Conservation (phyloP, 1,140 invertebrate species). For the Amphibalanus amphitrite region DNA sequence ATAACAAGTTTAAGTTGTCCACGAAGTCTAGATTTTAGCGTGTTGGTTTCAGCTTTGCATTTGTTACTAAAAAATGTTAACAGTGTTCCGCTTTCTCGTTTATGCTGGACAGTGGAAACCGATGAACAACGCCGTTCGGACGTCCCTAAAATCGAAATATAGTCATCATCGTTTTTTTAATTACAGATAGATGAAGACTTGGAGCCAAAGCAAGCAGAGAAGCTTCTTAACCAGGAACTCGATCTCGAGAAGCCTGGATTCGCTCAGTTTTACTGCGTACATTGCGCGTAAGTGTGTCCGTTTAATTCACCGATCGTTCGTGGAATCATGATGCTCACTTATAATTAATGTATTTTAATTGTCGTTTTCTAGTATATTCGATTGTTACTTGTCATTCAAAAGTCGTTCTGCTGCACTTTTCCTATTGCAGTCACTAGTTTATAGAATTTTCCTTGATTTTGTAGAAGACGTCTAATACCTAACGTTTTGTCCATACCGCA, state of each 20-base stretch:
- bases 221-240: conserved; percentile 63
- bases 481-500: neutral
- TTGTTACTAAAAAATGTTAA: neutral
- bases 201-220: conserved; percentile 44
- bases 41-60: neutral
- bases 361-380: neutral
- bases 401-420: neutral
- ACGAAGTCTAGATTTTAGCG: neutral
- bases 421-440: no score
- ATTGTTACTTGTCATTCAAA: neutral
- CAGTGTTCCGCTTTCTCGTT: neutral
- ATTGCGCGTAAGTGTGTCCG: conserved; percentile 78
- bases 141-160: no score
- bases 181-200: conserved; percentile 60
- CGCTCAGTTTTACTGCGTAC: conserved; percentile 80
- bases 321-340: conserved; percentile 3
- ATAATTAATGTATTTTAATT: neutral
- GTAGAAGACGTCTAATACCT: neutral
- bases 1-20: neutral
- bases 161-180: neutral
- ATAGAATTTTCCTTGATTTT: conserved; percentile 4
- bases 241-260: conserved; percentile 76
- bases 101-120: no score
- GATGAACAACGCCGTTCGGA: no score
- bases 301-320: no score